These are phyloP conservation scores for Pristionchus fissidentatus DNA, from an alignment of 2,888 invertebrate species.

Conservation along the genomic window DNA sequence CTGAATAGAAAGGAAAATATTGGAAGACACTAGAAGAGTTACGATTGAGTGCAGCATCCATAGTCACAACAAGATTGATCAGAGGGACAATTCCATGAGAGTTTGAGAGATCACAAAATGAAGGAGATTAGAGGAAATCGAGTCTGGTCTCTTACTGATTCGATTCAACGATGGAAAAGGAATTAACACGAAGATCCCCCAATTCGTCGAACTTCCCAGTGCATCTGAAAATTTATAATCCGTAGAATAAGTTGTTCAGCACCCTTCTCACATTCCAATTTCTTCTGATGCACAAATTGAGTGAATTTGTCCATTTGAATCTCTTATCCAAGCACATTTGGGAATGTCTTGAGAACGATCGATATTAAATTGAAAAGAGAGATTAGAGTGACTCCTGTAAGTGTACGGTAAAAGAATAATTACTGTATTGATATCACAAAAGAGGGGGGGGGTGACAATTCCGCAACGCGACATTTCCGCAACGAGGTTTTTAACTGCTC, in stretches of 20 bases:
- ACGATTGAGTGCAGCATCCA: conserved; percentile 28
- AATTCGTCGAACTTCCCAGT: neutral
- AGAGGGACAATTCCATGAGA: neutral
- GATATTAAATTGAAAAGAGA: neutral
- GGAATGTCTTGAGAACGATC: neutral
- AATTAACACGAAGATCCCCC: neutral
- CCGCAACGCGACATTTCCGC: no score
- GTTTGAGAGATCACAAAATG: neutral
- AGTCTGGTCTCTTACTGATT: neutral
- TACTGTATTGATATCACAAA: no score
- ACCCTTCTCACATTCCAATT: neutral
- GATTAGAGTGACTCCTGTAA: neutral
- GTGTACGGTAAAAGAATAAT: neutral
- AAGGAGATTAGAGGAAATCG: neutral
- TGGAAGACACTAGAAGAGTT: neutral
- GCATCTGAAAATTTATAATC: neutral
- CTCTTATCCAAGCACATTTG: neutral
- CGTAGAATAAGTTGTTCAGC: neutral
- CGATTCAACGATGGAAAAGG: neutral
- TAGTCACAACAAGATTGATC: neutral
- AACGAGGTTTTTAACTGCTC: no score
- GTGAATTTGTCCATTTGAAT: neutral
- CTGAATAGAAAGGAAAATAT: no score
- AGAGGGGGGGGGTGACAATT: no score
- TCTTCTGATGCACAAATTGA: neutral